Base-by-base conservation (phyloP, 2,888 invertebrate species). In the Lamellibrachia satsuma region DNA sequence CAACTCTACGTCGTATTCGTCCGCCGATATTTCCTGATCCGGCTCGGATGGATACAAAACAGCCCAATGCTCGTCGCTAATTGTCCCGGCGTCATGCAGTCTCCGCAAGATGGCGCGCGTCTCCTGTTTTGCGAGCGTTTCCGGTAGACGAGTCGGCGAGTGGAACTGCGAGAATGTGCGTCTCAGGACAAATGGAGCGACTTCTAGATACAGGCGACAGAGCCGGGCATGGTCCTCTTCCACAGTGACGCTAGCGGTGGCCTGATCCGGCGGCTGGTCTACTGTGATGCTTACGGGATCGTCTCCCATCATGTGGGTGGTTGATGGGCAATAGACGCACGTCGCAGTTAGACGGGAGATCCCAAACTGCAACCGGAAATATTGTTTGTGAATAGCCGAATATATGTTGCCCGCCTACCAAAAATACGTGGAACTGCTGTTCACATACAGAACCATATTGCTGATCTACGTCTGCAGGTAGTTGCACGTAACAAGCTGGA, bases 1-100 rank as follows among this genome's bases (percentile, higher is more conserved):
- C 2, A 95, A 93, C 6, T 94, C 94, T 90, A 95, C 94, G 94
- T 95, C 95, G 92, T 94, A 96, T 90, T 94, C 93, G 91, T 95
- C 94, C 0, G 96, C 95, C 2, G 94, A 92, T 3, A 94, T 93
- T 39, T 39, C 39, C n/a, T 93, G 92, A 55, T 94, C 93, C 93
- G 95, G 93, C 52, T 93, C 57, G 57, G 55, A 90, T 7, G 94
- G 94, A 90, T 94, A 94, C 51, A 94, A 92, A 51, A 91, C 22
- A 1, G 91, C 92, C 94, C 94, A 94, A 52, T 94, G 93, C 15
- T 92, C 90, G 6, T 90, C 92, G 22, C 75, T 93, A 22, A 93
- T 15, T 22, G 92, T n/a, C 22, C 93, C 93, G 9, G 90, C 60
- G 39, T 92, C 91, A 8, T 92, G 92, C 2, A 94, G 52, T 7